Percentiles rank a stretch among this genome's conserved stretches.
These are phyloP conservation scores for Lasiurus borealis DNA, from an alignment of 2,113 vertebrate genomes.

Conservation along the genomic window DNA sequence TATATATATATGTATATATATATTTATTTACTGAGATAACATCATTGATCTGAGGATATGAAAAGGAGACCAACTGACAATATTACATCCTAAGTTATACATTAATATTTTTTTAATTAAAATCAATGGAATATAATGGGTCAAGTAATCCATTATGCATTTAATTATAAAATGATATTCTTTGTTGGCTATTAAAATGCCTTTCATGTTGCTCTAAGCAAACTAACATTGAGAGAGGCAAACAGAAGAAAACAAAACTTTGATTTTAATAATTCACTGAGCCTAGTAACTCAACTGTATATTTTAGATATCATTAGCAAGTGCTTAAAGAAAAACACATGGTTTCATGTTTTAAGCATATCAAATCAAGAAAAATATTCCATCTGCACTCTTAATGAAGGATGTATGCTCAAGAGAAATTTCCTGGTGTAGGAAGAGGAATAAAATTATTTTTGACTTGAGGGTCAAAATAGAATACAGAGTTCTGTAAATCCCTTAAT, in stretches of 20 bases:
- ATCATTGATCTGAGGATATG: not conserved
- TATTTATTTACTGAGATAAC: not conserved
- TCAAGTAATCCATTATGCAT: not conserved
- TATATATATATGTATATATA: not conserved
- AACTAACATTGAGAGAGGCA: not conserved
- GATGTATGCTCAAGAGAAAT: not conserved
- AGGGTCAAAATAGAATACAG: not conserved
- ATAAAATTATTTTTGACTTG: not conserved
- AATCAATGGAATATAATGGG: not conserved
- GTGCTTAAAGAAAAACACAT: not conserved
- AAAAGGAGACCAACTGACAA: not conserved
- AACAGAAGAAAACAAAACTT: not conserved
- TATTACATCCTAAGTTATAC: constrained; percentile 12
- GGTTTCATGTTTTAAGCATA: not conserved
- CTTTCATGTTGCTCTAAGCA: not conserved
- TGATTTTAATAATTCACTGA: constrained; percentile 2
- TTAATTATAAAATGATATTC: constrained; percentile 29
- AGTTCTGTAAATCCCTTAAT: not conserved
- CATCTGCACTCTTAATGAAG: not conserved
- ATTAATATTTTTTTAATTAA: constrained; percentile 39
- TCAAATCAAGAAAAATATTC: not conserved
- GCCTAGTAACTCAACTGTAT: not conserved
- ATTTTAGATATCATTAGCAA: not conserved
- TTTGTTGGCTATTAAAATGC: not conserved
- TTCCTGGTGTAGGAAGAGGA: not conserved